These are phyloP conservation scores for Chloroclystis v-ata DNA, from an alignment of 2,888 invertebrate species.

Conservation along the genomic window DNA sequence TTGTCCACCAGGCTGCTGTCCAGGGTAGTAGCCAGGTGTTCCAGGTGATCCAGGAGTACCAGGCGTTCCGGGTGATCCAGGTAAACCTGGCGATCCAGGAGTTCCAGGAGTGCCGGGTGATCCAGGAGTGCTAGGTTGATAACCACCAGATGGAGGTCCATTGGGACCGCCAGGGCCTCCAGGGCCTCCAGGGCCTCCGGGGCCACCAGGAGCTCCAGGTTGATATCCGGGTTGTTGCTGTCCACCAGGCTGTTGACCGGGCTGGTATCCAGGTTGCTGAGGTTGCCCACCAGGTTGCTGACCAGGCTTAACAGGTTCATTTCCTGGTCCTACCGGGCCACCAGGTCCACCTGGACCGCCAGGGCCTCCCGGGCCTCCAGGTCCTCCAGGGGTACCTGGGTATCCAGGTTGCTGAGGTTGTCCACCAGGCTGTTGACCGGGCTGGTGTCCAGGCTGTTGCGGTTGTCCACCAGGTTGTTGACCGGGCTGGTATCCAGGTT, in stretches of 20 bases:
- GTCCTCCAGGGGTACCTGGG: constrained; percentile 19
- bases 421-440: background rate
- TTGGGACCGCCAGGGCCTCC: constrained; percentile 10
- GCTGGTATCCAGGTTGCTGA: constrained; percentile 25
- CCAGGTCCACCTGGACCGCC: constrained; percentile 32
- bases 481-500: constrained; percentile 23
- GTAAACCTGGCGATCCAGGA: constrained; percentile 4
- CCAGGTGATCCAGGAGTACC: constrained; percentile 37
- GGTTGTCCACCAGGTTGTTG: constrained; percentile 23
- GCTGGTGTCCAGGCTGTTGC: background rate
- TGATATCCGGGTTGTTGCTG: constrained; percentile 4
- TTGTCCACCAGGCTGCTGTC: constrained; percentile 20
- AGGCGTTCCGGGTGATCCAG: constrained; percentile 24
- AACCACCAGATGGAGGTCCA: constrained; percentile 19
- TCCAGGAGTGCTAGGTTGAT: constrained; percentile 28
- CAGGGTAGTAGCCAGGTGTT: constrained; percentile 30
- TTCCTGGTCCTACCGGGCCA: constrained; percentile 11
- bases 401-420: constrained; percentile 22
- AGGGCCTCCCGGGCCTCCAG: constrained; percentile 21
- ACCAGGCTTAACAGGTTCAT: constrained; percentile 27
- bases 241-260: constrained; percentile 27
- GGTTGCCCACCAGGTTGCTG: constrained; percentile 1
- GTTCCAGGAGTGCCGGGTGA: constrained; percentile 35
- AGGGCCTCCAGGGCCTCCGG: constrained; percentile 18
- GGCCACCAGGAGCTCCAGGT: constrained; percentile 36